Conservation (phyloP, 2,888 invertebrate species). For the Panzeria rudis region DNA sequence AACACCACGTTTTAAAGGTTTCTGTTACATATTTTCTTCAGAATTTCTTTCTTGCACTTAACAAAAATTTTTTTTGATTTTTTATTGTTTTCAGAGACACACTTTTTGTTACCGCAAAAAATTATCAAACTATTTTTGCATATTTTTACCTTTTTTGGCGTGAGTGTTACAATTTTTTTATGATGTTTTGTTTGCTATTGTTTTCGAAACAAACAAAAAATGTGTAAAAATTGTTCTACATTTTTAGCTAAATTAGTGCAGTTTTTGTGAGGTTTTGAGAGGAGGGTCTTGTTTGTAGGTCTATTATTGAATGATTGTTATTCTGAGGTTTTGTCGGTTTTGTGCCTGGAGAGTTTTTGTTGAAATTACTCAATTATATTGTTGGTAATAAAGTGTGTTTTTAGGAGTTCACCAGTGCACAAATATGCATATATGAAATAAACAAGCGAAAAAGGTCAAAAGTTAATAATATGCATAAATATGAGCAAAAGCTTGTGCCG, state of each 20-base stretch:
- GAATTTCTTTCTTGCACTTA: slow-evolving; percentile 7
- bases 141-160: slow-evolving; percentile 24
- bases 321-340: slow-evolving; percentile 19
- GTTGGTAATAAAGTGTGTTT: neutral
- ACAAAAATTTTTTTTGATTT: slow-evolving; percentile 10
- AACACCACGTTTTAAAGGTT: slow-evolving; percentile 1
- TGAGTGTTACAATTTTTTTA: slow-evolving; percentile 60
- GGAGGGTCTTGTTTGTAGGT: slow-evolving; percentile 2
- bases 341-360: slow-evolving; percentile 41
- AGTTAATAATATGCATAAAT: too few species aligned
- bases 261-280: slow-evolving; percentile 30
- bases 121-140: slow-evolving; percentile 11
- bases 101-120: slow-evolving; percentile 61
- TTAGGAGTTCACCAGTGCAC: neutral
- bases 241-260: slow-evolving; percentile 50
- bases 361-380: neutral
- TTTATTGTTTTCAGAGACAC: slow-evolving; percentile 56
- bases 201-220: slow-evolving; percentile 17
- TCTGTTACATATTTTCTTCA: neutral
- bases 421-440: too few species aligned
- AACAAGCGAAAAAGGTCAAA: too few species aligned
- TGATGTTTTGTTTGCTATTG: slow-evolving; percentile 34
- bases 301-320: neutral
- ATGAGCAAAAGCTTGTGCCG: too few species aligned
- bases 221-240: slow-evolving; percentile 18